Conservation (phyloP, 92 coral and sea anemone genomes). For the Siderastrea radians region DNA sequence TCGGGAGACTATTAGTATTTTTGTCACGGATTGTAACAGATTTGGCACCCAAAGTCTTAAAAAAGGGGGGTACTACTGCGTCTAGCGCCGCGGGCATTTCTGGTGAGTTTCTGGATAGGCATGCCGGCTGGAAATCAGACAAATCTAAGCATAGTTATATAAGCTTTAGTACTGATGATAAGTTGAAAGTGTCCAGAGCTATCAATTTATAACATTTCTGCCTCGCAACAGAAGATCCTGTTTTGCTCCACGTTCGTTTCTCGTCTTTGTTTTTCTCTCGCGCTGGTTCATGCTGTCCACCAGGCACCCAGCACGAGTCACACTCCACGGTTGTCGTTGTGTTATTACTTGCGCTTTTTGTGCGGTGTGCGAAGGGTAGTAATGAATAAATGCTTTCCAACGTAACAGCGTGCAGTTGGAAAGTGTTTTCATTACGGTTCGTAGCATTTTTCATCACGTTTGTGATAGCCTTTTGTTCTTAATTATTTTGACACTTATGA, state of each 20-base stretch:
- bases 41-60: conserved; percentile 59
- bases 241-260: not conserved
- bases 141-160: conserved; percentile 21
- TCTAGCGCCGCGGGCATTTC: not conserved
- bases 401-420: too few species aligned
- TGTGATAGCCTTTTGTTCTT: too few species aligned
- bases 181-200: not conserved
- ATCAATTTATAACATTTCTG: not conserved
- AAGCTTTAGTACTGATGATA: not conserved
- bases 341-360: too few species aligned
- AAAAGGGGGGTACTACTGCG: conserved; percentile 35
- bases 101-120: conserved; percentile 21
- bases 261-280: not conserved
- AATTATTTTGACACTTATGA: too few species aligned
- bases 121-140: conserved; percentile 47
- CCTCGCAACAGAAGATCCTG: not conserved
- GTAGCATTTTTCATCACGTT: too few species aligned
- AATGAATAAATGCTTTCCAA: too few species aligned
- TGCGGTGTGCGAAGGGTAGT: too few species aligned
- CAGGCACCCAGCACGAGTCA: too few species aligned
- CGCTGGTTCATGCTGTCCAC: too few species aligned
- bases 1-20: conserved; percentile 7
- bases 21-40: conserved; percentile 31
- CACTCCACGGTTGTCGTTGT: too few species aligned
- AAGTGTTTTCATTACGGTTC: too few species aligned